Percentiles rank a stretch among this genome's conserved stretches.
Evolutionary conservation across 2,797 vertebrate species (phyloP).

Genomic region (Muscicapa striata): DNA sequence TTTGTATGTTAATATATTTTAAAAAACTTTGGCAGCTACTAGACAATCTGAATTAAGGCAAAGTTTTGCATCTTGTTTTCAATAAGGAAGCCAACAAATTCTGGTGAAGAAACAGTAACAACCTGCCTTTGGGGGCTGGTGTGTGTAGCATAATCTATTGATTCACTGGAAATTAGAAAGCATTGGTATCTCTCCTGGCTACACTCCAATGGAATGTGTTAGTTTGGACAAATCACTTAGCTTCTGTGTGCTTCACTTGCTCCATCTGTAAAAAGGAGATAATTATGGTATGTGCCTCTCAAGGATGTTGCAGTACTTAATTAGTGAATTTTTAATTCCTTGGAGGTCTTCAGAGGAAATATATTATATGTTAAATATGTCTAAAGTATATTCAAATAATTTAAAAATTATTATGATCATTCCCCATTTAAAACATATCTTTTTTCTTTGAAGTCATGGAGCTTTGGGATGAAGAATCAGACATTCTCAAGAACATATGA

Average conservation of each 20-base stretch:
- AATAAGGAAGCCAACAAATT: conserved; percentile 21
- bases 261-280: conserved; percentile 60
- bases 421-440: not conserved
- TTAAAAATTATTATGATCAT: not conserved
- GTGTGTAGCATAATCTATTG: conserved; percentile 37
- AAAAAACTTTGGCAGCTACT: not conserved
- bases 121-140: conserved; percentile 17
- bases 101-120: conserved; percentile 5
- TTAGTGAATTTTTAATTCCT: conserved; percentile 59
- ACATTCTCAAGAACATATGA: not conserved
- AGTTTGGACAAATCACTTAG: conserved; percentile 60
- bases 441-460: not conserved
- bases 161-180: conserved; percentile 40
- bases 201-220: conserved; percentile 44
- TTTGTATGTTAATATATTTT: not conserved
- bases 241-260: conserved; percentile 57
- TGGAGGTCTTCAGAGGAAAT: conserved; percentile 44
- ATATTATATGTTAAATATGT: conserved; percentile 45
- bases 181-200: conserved; percentile 37
- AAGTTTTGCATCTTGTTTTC: conserved; percentile 40
- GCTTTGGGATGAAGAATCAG: not conserved
- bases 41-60: not conserved
- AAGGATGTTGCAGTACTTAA: conserved; percentile 55
- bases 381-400: conserved; percentile 29
- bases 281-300: conserved; percentile 63